Percentiles rank a stretch among this genome's conserved stretches.
Conservation (phyloP, 2,888 invertebrate species). For the Drosophila trichaetosa region DNA sequence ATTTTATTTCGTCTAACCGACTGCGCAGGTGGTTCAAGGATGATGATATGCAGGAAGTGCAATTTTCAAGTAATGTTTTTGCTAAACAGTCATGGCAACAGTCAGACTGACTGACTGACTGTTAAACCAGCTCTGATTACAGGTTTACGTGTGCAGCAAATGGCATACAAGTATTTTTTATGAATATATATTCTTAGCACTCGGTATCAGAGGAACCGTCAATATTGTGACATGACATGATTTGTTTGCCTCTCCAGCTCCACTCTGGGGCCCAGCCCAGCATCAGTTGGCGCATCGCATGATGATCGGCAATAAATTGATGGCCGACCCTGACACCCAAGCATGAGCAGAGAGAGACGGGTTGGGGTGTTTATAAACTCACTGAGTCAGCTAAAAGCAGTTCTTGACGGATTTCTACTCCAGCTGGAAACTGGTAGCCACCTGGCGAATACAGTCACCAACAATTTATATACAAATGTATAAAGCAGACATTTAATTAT, state of each 20-base stretch:
- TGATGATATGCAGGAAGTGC: constrained; percentile 21
- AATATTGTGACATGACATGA: constrained; percentile 76
- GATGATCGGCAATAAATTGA: constrained; percentile 80
- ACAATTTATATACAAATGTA: constrained; percentile 8
- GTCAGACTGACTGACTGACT: constrained; percentile 6
- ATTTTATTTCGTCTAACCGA: neutral
- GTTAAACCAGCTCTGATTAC: constrained; percentile 44
- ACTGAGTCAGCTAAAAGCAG: constrained; percentile 76
- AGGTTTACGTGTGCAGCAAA: constrained; percentile 30
- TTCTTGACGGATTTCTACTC: constrained; percentile 48
- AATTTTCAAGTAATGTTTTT: constrained; percentile 35
- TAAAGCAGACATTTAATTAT: constrained; percentile 61
- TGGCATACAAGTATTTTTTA: constrained; percentile 7
- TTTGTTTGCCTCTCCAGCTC: constrained; percentile 59
- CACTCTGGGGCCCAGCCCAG: constrained; percentile 28
- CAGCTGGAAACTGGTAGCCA: constrained; percentile 16
- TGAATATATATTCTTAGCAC: constrained; percentile 50
- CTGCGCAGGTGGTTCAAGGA: constrained; percentile 6
- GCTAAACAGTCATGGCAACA: constrained; percentile 22
- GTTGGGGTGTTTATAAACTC: constrained; percentile 12
- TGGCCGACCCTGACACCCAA: constrained; percentile 41
- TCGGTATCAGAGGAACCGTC: constrained; percentile 60
- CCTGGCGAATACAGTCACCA: constrained; percentile 40
- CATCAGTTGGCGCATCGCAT: constrained; percentile 59
- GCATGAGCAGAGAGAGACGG: neutral